phyloP scores from a whole-genome alignment of 2,113 vertebrate genomes.

The Silurus asotus region DNA sequence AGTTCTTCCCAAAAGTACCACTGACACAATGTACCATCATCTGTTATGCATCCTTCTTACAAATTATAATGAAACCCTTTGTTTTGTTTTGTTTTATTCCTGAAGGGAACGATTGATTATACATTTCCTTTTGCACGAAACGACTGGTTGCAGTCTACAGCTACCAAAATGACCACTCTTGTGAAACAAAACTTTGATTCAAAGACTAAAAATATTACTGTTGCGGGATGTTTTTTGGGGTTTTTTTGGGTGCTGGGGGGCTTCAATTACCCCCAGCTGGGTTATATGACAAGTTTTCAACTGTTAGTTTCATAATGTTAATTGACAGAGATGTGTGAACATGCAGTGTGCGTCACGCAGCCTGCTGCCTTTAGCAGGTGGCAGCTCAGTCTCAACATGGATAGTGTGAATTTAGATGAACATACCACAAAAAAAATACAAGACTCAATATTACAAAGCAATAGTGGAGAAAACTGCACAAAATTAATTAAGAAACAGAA shows the following conservation, averaged over 20 bases:
- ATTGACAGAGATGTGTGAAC: conserved; percentile 26
- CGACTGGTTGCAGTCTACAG: background rate
- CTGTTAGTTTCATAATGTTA: conserved; percentile 26
- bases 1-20: background rate
- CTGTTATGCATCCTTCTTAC: background rate
- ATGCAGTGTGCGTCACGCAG: conserved; percentile 33
- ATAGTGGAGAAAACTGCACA: no score
- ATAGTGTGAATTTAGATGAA: conserved; percentile 29
- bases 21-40: background rate
- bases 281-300: conserved; percentile 20
- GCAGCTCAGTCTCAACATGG: conserved; percentile 20
- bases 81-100: background rate
- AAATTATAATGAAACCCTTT: background rate
- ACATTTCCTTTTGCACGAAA: background rate
- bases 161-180: background rate
- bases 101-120: background rate
- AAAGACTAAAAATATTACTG: no score
- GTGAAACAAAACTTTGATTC: background rate
- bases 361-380: conserved; percentile 39
- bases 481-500: background rate
- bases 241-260: no score
- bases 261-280: conserved; percentile 7
- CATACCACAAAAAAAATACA: background rate
- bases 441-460: background rate
- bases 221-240: no score